Percentiles rank a stretch among this genome's conserved stretches.
Conservation (phyloP, 1,140 invertebrate species). For the Lithobius niger region DNA sequence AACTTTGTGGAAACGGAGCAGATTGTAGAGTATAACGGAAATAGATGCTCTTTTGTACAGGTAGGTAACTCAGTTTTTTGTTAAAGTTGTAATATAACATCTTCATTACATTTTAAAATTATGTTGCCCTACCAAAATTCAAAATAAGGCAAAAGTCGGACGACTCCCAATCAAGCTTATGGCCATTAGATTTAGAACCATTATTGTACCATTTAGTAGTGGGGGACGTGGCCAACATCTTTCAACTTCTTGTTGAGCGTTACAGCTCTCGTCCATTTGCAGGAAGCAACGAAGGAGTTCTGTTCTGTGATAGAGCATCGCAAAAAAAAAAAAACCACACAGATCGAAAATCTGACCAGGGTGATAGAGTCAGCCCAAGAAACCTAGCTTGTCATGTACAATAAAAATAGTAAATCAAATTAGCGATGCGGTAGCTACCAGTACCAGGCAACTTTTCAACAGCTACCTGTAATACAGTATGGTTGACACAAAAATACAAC, state of each 20-base stretch:
- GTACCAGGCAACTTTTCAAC: too few species aligned
- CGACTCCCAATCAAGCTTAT: background rate
- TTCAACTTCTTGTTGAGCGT: background rate
- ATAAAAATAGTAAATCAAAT: too few species aligned
- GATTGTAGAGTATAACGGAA: slow-evolving; percentile 44
- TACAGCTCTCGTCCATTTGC: too few species aligned
- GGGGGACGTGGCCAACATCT: background rate
- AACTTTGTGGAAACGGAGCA: slow-evolving; percentile 95
- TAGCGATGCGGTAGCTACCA: too few species aligned
- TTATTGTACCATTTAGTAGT: background rate
- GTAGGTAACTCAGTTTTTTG: slow-evolving; percentile 29
- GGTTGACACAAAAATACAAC: too few species aligned
- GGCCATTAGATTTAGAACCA: background rate
- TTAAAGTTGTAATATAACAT: background rate
- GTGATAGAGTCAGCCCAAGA: too few species aligned
- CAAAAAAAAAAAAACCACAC: too few species aligned
- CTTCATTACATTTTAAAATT: background rate
- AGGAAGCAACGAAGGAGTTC: too few species aligned
- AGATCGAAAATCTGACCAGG: too few species aligned
- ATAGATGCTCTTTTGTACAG: slow-evolving; percentile 82
- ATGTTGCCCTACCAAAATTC: background rate
- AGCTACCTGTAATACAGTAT: too few species aligned
- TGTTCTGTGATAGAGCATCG: too few species aligned
- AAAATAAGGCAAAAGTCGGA: background rate
- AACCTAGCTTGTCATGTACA: too few species aligned